phyloP scores from a whole-genome alignment of 2,888 invertebrate genomes.

The Drosophila monieri region DNA sequence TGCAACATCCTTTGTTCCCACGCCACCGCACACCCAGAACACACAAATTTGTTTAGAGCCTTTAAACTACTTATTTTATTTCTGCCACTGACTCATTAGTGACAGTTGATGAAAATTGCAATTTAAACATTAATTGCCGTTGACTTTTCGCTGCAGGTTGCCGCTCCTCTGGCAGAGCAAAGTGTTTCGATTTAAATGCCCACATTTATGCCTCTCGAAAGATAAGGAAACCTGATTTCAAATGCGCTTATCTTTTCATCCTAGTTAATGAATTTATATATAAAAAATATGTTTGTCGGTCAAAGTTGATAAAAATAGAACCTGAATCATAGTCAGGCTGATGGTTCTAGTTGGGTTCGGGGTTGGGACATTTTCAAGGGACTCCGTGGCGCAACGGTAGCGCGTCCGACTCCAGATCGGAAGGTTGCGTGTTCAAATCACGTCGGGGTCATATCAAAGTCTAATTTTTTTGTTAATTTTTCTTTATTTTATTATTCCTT shows the following conservation, averaged over 20 bases:
- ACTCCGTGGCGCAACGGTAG: slow-evolving; percentile 71
- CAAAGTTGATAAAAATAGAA: background rate
- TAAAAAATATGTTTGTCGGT: background rate
- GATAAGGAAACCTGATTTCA: background rate
- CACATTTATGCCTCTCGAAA: background rate
- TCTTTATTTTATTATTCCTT: background rate
- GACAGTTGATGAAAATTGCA: slow-evolving; percentile 62
- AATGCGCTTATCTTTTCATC: slow-evolving; percentile 11
- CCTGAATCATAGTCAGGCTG: background rate
- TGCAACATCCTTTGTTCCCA: slow-evolving; percentile 19
- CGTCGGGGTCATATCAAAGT: slow-evolving; percentile 54
- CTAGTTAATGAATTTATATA: background rate
- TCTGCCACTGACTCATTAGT: slow-evolving; percentile 56
- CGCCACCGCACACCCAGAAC: slow-evolving; percentile 12
- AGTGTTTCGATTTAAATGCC: slow-evolving; percentile 1
- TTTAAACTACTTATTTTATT: slow-evolving; percentile 31
- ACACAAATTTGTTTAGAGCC: slow-evolving; percentile 28
- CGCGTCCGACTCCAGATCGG: slow-evolving; percentile 71
- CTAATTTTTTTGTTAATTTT: background rate
- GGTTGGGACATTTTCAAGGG: slow-evolving; percentile 44
- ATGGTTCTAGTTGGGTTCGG: slow-evolving; percentile 2
- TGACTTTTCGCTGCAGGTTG: slow-evolving; percentile 31
- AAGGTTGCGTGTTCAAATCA: slow-evolving; percentile 71
- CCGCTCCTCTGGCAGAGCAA: slow-evolving; percentile 1
- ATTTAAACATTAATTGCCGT: slow-evolving; percentile 48